These are phyloP conservation scores for Capreolus pygargus DNA, from an alignment of 2,113 vertebrate species.

Conservation along the genomic window DNA sequence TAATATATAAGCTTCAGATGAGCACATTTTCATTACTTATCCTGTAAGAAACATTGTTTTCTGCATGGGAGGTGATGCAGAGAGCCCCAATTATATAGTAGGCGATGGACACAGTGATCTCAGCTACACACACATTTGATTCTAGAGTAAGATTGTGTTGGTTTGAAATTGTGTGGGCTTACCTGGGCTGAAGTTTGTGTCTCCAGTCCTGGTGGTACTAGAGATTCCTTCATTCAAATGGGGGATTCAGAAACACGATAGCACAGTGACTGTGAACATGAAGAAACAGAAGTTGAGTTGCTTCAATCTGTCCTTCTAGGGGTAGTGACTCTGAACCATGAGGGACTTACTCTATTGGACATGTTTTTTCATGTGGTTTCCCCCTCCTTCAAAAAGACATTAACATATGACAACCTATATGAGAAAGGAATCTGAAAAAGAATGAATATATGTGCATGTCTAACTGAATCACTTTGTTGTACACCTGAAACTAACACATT, in stretches of 20 bases:
- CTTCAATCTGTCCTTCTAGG: background rate
- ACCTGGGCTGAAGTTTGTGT: background rate
- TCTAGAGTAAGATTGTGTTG: background rate
- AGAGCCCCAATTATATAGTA: background rate
- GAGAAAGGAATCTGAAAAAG: background rate
- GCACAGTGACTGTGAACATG: background rate
- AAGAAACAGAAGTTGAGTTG: background rate
- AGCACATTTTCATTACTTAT: background rate
- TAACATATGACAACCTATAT: background rate
- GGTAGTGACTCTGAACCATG: background rate
- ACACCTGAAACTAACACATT: background rate
- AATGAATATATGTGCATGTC: background rate
- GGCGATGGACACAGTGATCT: background rate
- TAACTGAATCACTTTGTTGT: background rate
- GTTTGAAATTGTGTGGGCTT: background rate
- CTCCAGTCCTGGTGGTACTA: background rate
- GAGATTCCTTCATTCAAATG: background rate
- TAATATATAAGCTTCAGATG: background rate
- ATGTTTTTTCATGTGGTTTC: background rate
- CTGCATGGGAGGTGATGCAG: background rate
- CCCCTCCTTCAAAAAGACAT: background rate
- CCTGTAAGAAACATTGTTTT: background rate
- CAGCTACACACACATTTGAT: background rate
- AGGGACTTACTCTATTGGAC: background rate
- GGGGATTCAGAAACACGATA: background rate